Evolutionary conservation across 1,140 invertebrate genomes (phyloP).

Genomic region (Micrasema longulum): DNA sequence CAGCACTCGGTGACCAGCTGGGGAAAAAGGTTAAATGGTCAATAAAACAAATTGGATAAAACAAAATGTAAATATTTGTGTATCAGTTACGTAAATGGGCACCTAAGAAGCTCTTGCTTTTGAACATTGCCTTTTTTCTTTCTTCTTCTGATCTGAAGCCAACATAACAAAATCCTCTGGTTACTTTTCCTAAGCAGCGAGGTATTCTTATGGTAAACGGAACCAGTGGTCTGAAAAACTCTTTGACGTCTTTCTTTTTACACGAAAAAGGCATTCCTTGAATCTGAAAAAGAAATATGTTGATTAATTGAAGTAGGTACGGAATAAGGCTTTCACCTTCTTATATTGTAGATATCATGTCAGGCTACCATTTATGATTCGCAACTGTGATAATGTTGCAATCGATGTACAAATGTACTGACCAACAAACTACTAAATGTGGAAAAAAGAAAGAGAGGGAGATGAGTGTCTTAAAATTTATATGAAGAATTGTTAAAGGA

Average conservation of each 20-base stretch:
- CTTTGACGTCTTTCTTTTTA: conserved; percentile 84
- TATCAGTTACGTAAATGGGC: conserved; percentile 55
- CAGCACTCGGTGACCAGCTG: conserved; percentile 75
- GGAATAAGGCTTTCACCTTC: too few relatives aligned
- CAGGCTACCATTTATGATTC: too few relatives aligned
- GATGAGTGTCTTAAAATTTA: too few relatives aligned
- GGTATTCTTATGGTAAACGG: conserved; percentile 85
- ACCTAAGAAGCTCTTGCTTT: conserved; percentile 89
- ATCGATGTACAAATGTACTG: too few relatives aligned
- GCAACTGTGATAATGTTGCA: too few relatives aligned
- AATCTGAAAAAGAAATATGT: conserved; percentile 60
- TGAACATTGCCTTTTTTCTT: conserved; percentile 83
- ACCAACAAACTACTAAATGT: too few relatives aligned
- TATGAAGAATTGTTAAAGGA: too few relatives aligned
- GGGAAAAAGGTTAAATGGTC: conserved; percentile 45
- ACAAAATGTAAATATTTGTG: too few relatives aligned
- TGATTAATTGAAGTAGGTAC: background rate
- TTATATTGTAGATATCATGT: too few relatives aligned
- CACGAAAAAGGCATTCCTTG: conserved; percentile 77
- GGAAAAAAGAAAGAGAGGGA: too few relatives aligned
- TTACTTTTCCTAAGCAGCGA: conserved; percentile 67
- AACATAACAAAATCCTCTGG: conserved; percentile 90
- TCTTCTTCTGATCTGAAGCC: conserved; percentile 88
- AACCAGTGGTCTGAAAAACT: conserved; percentile 86
- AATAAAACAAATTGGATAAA: too few relatives aligned